A percentile compares a stretch with the other conserved stretches of the same genome.
Conservation (phyloP, 2,888 invertebrate species). For the Agrochola circellaris region DNA sequence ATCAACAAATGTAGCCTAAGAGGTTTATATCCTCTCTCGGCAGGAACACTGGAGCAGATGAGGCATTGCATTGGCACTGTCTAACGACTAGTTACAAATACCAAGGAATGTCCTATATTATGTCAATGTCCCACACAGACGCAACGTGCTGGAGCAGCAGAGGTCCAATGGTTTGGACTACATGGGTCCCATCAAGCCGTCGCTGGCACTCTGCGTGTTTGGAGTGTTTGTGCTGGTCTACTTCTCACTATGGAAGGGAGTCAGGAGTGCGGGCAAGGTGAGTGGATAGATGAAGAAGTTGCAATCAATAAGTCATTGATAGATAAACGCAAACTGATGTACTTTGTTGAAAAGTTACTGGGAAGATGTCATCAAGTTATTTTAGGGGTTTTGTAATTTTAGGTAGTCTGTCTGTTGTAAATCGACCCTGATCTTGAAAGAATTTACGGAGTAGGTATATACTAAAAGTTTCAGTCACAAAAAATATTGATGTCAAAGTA, state of each 20-base stretch:
- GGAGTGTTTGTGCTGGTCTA: slow-evolving; percentile 98
- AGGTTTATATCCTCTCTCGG: background rate
- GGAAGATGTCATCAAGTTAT: background rate
- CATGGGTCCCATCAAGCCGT: slow-evolving; percentile 97
- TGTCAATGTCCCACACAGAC: slow-evolving; percentile 88
- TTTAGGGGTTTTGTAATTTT: background rate
- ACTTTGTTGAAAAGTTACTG: background rate
- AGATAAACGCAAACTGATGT: background rate
- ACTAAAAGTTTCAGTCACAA: slow-evolving; percentile 5
- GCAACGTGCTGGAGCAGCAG: slow-evolving; percentile 96
- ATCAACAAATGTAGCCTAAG: background rate
- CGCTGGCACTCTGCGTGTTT: slow-evolving; percentile 96
- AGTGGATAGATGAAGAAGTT: slow-evolving; percentile 49
- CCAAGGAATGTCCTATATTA: background rate
- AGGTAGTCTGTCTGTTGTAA: background rate
- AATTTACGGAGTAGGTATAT: background rate
- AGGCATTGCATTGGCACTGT: background rate
- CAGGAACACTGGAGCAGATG: background rate
- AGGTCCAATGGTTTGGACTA: slow-evolving; percentile 95
- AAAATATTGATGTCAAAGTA: slow-evolving; percentile 13
- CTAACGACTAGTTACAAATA: background rate
- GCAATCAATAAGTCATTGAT: background rate
- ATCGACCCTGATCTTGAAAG: background rate
- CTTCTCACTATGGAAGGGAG: slow-evolving; percentile 99
- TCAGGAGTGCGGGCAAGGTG: slow-evolving; percentile 97